Percentiles rank a stretch among this genome's conserved stretches.
These are phyloP conservation scores for Elanus axillaris DNA, from an alignment of 2,113 vertebrate species.

Conservation along the genomic window DNA sequence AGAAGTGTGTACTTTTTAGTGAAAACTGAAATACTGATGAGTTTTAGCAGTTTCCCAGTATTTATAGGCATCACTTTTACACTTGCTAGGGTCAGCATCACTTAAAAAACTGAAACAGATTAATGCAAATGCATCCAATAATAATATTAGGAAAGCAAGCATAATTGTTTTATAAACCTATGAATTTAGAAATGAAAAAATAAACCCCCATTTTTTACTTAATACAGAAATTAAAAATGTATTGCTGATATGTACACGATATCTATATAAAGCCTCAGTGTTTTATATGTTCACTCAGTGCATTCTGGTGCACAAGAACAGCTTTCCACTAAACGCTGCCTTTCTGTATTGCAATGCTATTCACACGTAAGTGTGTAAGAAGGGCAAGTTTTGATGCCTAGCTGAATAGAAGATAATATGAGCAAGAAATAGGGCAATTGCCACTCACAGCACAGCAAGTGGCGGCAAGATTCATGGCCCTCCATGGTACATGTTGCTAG, in stretches of 20 bases:
- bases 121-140: not conserved
- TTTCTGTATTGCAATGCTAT: not conserved
- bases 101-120: not conserved
- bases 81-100: not conserved
- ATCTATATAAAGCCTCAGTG: not conserved
- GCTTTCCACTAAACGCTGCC: not conserved
- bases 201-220: not conserved
- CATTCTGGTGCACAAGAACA: not conserved
- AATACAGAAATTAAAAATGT: not conserved
- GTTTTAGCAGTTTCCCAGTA: not conserved
- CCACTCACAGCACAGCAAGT: not conserved
- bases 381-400: not conserved
- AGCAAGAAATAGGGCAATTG: not conserved
- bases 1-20: not conserved
- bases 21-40: constrained; percentile 2
- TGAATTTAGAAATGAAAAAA: not conserved
- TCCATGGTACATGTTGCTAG: not conserved
- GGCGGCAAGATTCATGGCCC: not conserved
- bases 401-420: not conserved
- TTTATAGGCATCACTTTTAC: not conserved
- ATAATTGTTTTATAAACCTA: not conserved
- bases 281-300: not conserved
- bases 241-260: not conserved
- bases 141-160: not conserved
- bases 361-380: not conserved